phyloP scores from a whole-genome alignment of 2,113 vertebrate species.

The Platycercus adscitus region DNA sequence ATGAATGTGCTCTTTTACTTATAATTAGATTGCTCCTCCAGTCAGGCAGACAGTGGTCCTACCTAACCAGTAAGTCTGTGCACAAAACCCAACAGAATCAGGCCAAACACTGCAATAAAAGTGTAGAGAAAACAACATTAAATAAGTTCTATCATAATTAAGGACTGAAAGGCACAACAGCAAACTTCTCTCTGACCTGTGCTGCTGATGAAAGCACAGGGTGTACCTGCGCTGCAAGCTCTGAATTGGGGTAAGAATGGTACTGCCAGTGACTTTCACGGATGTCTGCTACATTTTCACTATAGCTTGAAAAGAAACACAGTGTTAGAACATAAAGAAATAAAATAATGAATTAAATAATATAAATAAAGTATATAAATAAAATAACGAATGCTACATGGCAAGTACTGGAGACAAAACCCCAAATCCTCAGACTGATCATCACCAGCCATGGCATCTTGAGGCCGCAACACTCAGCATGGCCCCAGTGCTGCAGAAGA shows the following conservation, averaged over 20 bases:
- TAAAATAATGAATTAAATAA: background rate
- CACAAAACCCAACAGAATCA: background rate
- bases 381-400: background rate
- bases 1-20: background rate
- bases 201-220: background rate
- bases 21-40: background rate
- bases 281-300: background rate
- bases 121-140: background rate
- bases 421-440: fast-evolving
- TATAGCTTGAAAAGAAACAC: background rate
- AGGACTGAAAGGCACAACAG: background rate
- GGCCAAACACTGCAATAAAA: background rate
- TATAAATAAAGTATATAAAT: background rate
- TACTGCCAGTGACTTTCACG: background rate
- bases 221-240: background rate
- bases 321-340: background rate
- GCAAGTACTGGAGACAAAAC: fast-evolving
- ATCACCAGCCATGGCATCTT: fast-evolving
- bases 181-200: background rate
- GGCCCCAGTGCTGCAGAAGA: background rate
- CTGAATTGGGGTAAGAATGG: background rate
- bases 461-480: background rate
- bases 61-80: background rate
- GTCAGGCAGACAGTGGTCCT: background rate
- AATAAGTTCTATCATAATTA: background rate